Evolutionary conservation across 2,797 vertebrate species (phyloP), one percentile per base, ranked within the genome.

Genomic region (Picus viridis): DNA sequence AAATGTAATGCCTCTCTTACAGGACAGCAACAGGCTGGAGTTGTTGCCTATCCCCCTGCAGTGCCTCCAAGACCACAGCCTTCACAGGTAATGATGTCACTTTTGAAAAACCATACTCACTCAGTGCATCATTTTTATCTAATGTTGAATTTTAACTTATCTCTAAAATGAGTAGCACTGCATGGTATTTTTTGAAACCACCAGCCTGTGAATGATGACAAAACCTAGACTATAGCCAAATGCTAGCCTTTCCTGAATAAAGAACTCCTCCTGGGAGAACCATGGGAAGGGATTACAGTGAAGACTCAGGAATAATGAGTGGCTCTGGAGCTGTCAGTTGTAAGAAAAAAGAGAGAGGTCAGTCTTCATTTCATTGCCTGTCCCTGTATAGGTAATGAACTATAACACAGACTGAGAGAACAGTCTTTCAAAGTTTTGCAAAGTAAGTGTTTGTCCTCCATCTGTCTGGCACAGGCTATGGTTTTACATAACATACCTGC

Each of bases 1-100:
- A 81, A 85, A 71, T 30, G 2, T 0, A 17, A 3, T 94, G 10
- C 3, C 0, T 71, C 87, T 94, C 81, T 78, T 83, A 23, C 98
- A 94, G 99, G 98, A 90, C 99, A 99, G 56, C 98, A 98, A 61
- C 99, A 98, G 75, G 71, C 98, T 83, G 98, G 98, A 84, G 97
- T 97, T 49, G 98, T 98, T 97, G 98, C 99, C 88, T 99, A 98
- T 90, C 99, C 99, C 29, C 99, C 99, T 64, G 99, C 99, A 73
- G 99, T 99, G 97, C 99, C 99, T 96, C 99, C 99, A 67, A 98
- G 99, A 96, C 99, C 99, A 67, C 98, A 98, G 71, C 99, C 99
- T 77, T 98, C 99, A 84, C 99, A 99, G 99, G 99, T 99, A 96
- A 93, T 53, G 51, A 12, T 75, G 56, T 57, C 29, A 51, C 32